Evolutionary conservation across 2,888 invertebrate genomes (phyloP).

Genomic region (Cataglyphis altisquamis): DNA sequence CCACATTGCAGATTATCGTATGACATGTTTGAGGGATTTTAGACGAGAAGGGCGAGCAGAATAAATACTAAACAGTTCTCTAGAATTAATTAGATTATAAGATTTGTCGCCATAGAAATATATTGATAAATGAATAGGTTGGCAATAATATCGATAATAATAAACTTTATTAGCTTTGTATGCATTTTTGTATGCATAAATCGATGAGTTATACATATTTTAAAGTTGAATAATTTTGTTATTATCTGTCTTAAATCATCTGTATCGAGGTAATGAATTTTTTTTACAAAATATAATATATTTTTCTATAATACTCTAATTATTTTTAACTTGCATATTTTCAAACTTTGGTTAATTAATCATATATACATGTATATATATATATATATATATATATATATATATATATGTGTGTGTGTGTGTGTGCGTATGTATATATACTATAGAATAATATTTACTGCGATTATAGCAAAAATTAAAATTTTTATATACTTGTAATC

Average conservation of each 20-base stretch:
- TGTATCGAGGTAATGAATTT: no score
- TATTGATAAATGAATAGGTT: not conserved
- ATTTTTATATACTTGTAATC: not conserved
- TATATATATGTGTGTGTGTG: no score
- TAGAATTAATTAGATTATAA: not conserved
- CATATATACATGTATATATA: no score
- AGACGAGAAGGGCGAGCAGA: slow-evolving; percentile 8
- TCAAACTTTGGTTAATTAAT: no score
- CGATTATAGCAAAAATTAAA: not conserved
- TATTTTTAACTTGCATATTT: no score
- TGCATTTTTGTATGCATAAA: not conserved
- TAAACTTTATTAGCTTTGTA: not conserved
- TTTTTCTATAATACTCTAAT: no score
- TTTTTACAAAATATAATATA: no score
- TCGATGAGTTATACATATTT: not conserved
- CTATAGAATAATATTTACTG: no score
- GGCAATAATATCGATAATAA: not conserved
- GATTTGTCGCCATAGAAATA: not conserved
- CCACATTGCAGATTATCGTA: slow-evolving; percentile 43
- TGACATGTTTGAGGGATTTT: slow-evolving; percentile 49
- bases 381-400: no score
- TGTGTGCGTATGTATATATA: no score
- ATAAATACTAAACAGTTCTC: slow-evolving; percentile 14
- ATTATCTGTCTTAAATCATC: no score
- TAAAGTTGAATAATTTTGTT: no score